phyloP scores from a whole-genome alignment of 2,797 vertebrate species.

The Craterocephalus amniculus region DNA sequence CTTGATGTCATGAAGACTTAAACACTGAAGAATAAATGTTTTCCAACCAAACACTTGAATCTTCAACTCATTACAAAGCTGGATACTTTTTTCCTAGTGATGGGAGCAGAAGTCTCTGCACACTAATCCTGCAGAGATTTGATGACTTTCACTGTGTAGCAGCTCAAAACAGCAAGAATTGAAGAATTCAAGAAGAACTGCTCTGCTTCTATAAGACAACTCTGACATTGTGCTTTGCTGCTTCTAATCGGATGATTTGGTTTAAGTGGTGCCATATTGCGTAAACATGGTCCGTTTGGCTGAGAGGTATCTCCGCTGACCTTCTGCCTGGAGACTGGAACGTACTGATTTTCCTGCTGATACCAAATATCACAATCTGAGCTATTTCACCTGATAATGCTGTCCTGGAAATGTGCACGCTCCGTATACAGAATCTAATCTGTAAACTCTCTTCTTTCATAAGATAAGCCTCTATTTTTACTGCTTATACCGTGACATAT shows the following conservation, averaged over 20 bases:
- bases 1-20: too few relatives aligned
- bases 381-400: background rate
- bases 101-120: background rate
- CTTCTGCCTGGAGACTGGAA: background rate
- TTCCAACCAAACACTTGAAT: too few relatives aligned
- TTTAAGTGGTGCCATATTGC: background rate
- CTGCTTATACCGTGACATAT: background rate
- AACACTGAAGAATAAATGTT: too few relatives aligned
- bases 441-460: constrained; percentile 11
- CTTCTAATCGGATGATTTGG: background rate
- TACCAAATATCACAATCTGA: constrained; percentile 9
- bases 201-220: background rate
- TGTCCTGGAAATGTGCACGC: constrained; percentile 15
- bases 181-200: background rate
- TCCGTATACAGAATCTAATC: constrained; percentile 1
- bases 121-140: background rate
- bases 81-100: too few relatives aligned
- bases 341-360: background rate
- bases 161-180: background rate
- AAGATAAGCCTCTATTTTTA: background rate
- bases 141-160: background rate
- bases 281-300: background rate
- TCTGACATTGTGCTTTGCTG: background rate
- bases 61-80: too few relatives aligned
- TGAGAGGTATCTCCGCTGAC: too few relatives aligned